Conservation (phyloP, 2,797 vertebrate genomes). For the Mallotus villosus region DNA sequence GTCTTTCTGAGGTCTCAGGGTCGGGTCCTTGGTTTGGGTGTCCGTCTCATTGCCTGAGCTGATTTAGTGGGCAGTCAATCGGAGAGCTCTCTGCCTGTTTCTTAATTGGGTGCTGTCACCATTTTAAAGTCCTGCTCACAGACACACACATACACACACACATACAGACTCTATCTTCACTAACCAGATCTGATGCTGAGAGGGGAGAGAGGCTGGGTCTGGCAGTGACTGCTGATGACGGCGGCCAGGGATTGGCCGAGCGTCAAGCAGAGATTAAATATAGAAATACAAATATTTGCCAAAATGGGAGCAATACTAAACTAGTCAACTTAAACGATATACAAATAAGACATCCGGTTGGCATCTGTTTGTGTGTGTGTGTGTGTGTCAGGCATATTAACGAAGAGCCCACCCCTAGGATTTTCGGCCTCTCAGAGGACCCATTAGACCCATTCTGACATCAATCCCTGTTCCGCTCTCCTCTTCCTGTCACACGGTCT, state of each 20-base stretch:
- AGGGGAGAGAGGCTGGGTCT: background rate
- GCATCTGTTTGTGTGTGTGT: constrained; percentile 66
- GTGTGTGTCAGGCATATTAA: constrained; percentile 9
- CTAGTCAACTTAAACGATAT: background rate
- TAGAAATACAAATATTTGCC: no score
- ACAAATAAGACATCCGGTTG: constrained; percentile 36
- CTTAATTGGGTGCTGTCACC: constrained; percentile 37
- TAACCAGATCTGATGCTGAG: constrained; percentile 21
- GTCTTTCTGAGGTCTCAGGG: background rate
- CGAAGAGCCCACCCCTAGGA: no score
- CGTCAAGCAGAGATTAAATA: background rate
- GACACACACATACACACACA: constrained; percentile 18
- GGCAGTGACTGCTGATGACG: background rate
- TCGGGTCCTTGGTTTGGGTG: constrained; percentile 2
- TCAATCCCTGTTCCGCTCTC: background rate
- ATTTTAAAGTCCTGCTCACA: background rate
- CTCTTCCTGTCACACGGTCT: background rate
- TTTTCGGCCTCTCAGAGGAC: background rate
- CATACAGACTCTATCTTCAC: constrained; percentile 15
- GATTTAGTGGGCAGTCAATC: constrained; percentile 27
- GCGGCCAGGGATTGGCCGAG: background rate
- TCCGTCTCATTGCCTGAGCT: constrained; percentile 25
- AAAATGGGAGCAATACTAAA: no score
- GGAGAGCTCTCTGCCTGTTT: constrained; percentile 14
- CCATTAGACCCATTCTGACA: constrained; percentile 8